These are phyloP conservation scores for Fissipunctia ypsillon DNA, from an alignment of 2,888 invertebrate genomes.

Conservation along the genomic window DNA sequence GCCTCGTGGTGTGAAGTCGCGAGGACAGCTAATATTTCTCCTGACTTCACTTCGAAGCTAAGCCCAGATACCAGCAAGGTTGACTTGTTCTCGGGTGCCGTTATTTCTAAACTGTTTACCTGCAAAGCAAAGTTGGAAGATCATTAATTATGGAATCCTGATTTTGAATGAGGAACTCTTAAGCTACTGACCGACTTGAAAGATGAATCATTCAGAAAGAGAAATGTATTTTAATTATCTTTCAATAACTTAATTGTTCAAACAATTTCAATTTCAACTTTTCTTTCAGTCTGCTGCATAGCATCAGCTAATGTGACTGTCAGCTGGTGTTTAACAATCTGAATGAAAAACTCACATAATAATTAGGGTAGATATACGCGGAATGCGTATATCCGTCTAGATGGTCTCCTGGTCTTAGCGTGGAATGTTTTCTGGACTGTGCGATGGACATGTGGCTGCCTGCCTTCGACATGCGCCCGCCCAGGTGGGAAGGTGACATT, in stretches of 20 bases:
- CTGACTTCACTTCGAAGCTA: conserved; percentile 97
- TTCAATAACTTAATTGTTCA: too few species aligned
- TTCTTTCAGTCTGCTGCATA: too few species aligned
- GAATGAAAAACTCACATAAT: conserved; percentile 92
- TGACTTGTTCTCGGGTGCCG: conserved; percentile 89
- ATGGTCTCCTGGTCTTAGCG: conserved; percentile 90
- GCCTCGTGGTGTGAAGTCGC: conserved; percentile 97
- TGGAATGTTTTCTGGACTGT: conserved; percentile 90
- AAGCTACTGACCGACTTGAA: too few species aligned
- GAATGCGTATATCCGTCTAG: conserved; percentile 89
- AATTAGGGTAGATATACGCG: conserved; percentile 91
- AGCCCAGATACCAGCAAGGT: conserved; percentile 93
- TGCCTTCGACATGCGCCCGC: conserved; percentile 91
- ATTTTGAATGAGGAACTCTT: too few species aligned
- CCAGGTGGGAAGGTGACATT: conserved; percentile 87
- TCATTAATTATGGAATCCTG: background rate
- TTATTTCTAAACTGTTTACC: conserved; percentile 92
- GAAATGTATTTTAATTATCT: too few species aligned
- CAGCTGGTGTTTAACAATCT: too few species aligned
- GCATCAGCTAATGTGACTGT: too few species aligned
- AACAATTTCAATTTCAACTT: too few species aligned
- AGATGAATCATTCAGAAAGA: too few species aligned
- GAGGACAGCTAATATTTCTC: conserved; percentile 97
- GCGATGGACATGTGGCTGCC: conserved; percentile 92
- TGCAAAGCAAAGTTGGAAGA: conserved; percentile 70